phyloP scores from a whole-genome alignment of 2,888 invertebrate species.

The Octodonta nipae region DNA sequence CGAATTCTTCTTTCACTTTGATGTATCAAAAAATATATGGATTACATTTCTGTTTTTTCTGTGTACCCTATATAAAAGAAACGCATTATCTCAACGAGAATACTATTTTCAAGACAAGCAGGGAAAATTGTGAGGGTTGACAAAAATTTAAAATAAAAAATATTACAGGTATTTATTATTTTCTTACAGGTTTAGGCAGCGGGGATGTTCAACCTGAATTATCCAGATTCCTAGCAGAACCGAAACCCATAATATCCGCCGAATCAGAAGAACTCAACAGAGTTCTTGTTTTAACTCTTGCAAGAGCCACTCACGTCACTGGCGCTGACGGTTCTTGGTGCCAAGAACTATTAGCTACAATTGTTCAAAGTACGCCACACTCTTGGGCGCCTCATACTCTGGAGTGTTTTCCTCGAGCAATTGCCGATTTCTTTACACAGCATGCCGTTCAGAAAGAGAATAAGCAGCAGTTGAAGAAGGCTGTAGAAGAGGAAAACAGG shows the following conservation, averaged over 20 bases:
- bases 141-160: too few species aligned
- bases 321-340: constrained; percentile 78
- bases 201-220: constrained; percentile 89
- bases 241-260: constrained; percentile 78
- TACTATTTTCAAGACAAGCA: too few species aligned
- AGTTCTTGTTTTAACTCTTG: constrained; percentile 82
- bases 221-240: constrained; percentile 79
- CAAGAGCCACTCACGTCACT: constrained; percentile 86
- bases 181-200: constrained; percentile 73
- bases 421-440: constrained; percentile 80
- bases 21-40: too few species aligned
- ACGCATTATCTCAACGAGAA: too few species aligned
- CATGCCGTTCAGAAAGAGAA: constrained; percentile 77
- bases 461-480: constrained; percentile 79
- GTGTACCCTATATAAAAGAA: too few species aligned
- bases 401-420: constrained; percentile 77
- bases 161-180: too few species aligned
- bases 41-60: too few species aligned
- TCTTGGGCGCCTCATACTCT: constrained; percentile 89
- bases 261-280: constrained; percentile 92
- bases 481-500: constrained; percentile 87
- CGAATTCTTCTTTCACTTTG: too few species aligned
- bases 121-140: too few species aligned
- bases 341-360: constrained; percentile 74
- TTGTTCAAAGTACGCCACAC: constrained; percentile 89